Base-by-base conservation (phyloP, 1,140 invertebrate species). In the Drusus annulatus region DNA sequence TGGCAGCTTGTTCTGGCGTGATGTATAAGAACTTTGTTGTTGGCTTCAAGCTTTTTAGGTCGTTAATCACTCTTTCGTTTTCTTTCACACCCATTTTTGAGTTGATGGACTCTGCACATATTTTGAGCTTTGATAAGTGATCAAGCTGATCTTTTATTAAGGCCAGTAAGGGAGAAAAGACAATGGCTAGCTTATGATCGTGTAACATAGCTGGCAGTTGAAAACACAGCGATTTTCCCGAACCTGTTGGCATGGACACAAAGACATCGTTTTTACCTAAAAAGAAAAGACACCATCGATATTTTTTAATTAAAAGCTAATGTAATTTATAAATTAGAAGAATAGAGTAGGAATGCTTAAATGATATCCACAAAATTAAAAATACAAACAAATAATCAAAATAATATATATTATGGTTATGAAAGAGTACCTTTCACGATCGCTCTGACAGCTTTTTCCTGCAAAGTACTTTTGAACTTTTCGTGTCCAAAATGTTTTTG, bases 151-250 rank as follows among this genome's bases (percentile, higher is more conserved):
- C 94, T 85, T 94, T 93, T 71, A 94, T 98, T n/a, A 99, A 90
- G 21, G 97, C 97, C 78, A 98, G 92, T 8, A 99, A 88, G 23
- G 98, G 98, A 8, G 97, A 98, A 84, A 99, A 95, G 13, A 99
- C 97, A 76, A 99, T 91, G 16, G 95, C 93, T 36, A 96, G 90
- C 86, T 95, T 93, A 84, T 93, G 91, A 54, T 93, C 91, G 81
- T 93, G 91, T 80, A 93, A 85, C 84, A 98, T 91, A 0, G 96
- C 95, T 58, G 97, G 97, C 85, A 96, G 91, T 89, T 99, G 98
- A 89, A 98, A 99, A 87, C 97, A 98, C 52, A 99, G 89, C 78
- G 96, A 98, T 89, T 99, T 99, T n/a, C 98, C 98, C 83, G 95
- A 96, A 16, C 97, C 97, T 81, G 96, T 98, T 4, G 96, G 95